Conservation (phyloP, 2,113 vertebrate species). For the Sorex fumeus region DNA sequence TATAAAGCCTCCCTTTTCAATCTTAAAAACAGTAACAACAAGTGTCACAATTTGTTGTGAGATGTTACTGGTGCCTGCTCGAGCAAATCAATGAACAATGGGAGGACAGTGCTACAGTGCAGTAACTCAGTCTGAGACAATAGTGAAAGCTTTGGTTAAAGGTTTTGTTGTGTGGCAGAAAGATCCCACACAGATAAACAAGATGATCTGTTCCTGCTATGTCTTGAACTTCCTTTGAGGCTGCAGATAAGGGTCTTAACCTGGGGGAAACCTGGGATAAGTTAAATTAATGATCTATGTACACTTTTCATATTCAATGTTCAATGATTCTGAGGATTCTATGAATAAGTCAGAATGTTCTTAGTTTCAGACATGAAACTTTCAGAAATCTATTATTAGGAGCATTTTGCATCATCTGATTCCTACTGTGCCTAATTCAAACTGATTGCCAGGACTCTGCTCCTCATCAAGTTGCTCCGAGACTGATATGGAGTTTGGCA, state of each 20-base stretch:
- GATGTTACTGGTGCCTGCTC: too few species aligned
- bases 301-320: neutral
- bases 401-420: neutral
- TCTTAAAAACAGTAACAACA: too few species aligned
- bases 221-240: neutral
- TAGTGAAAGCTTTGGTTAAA: neutral
- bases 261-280: neutral
- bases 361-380: constrained; percentile 20
- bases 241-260: neutral
- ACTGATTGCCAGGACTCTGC: neutral
- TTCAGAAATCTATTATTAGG: neutral
- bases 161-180: neutral
- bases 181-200: neutral
- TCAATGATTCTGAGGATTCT: constrained; percentile 32
- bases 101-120: too few species aligned
- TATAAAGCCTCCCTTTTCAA: neutral
- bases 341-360: neutral
- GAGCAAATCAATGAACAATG: too few species aligned
- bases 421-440: neutral
- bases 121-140: neutral
- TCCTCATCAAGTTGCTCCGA: neutral
- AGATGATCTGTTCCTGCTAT: neutral
- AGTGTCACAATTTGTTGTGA: too few species aligned
- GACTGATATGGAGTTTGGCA: neutral
- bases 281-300: neutral